Percentiles rank a stretch among this genome's conserved stretches.
These are phyloP conservation scores for Drosophila mauritiana DNA, from an alignment of 1,140 invertebrate species.

Conservation along the genomic window DNA sequence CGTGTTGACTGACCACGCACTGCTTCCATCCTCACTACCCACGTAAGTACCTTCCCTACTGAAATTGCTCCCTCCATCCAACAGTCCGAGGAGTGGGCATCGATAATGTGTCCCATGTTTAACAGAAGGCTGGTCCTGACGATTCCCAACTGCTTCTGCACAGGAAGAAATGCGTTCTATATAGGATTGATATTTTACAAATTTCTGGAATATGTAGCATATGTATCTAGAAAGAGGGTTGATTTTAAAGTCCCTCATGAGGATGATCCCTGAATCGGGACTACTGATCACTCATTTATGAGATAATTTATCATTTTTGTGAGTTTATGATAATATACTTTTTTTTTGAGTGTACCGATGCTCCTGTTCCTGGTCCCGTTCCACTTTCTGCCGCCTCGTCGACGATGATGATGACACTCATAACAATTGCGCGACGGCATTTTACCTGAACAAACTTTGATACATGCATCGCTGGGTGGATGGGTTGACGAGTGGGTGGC, in stretches of 20 bases:
- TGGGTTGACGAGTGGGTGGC: constrained; percentile 4
- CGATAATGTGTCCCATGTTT: constrained; percentile 67
- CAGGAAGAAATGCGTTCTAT: neutral
- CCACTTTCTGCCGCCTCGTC: constrained; percentile 13
- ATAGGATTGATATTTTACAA: neutral
- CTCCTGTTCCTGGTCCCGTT: constrained; percentile 24
- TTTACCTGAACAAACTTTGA: constrained; percentile 84
- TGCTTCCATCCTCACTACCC: neutral
- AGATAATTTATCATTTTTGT: too few relatives aligned
- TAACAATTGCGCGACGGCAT: constrained; percentile 77
- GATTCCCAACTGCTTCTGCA: constrained; percentile 4
- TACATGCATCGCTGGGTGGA: constrained; percentile 41
- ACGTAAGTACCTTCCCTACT: neutral
- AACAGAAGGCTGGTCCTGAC: constrained; percentile 31
- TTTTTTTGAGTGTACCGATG: constrained; percentile 6
- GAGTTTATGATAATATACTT: too few relatives aligned
- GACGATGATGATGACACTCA: constrained; percentile 78
- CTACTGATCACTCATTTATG: too few relatives aligned
- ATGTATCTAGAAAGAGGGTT: too few relatives aligned
- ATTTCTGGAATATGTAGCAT: too few relatives aligned
- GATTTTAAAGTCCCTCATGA: too few relatives aligned
- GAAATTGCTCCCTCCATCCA: neutral
- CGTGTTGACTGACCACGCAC: constrained; percentile 59
- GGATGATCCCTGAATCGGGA: too few relatives aligned
- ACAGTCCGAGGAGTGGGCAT: constrained; percentile 43